Evolutionary conservation across 2,888 invertebrate species (phyloP).

Genomic region (Drosophila setosimentum): DNA sequence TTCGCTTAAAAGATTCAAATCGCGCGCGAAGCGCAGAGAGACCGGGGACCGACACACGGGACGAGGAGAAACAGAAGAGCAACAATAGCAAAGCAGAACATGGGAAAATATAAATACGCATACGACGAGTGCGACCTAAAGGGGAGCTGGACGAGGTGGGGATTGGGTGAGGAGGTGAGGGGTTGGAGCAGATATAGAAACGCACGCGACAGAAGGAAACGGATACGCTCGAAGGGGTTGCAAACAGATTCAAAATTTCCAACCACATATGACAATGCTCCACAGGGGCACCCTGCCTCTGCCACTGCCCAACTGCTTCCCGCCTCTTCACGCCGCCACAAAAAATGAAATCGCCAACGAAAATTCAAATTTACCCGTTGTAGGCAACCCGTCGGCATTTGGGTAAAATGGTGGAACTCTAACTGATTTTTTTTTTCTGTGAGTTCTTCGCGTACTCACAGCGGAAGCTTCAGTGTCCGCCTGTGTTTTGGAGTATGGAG

Average conservation of each 20-base stretch:
- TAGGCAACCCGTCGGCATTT: slow-evolving; percentile 38
- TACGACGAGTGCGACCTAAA: slow-evolving; percentile 64
- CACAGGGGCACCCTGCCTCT: slow-evolving; percentile 53
- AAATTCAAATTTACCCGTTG: slow-evolving; percentile 71
- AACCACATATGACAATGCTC: slow-evolving; percentile 83
- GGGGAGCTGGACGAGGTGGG: not conserved
- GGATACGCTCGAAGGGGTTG: slow-evolving; percentile 82
- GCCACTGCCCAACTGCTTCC: not conserved
- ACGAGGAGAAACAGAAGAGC: slow-evolving; percentile 30
- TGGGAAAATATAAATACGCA: slow-evolving; percentile 78
- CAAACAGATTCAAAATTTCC: slow-evolving; percentile 83
- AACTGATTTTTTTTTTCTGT: slow-evolving; percentile 54
- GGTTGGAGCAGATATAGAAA: slow-evolving; percentile 27
- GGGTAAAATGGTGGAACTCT: slow-evolving; percentile 65
- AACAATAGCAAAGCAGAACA: slow-evolving; percentile 61
- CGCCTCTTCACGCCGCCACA: not conserved
- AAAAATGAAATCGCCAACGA: slow-evolving; percentile 55
- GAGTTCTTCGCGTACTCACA: slow-evolving; percentile 25
- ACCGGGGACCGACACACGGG: slow-evolving; percentile 11
- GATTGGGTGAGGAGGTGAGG: not conserved
- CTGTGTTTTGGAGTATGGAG: slow-evolving; percentile 38
- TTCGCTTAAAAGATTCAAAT: slow-evolving; percentile 82
- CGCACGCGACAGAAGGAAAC: slow-evolving; percentile 82
- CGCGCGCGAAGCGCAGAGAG: slow-evolving; percentile 60
- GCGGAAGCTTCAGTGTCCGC: slow-evolving; percentile 61